Evolutionary conservation across 2,797 vertebrate species (phyloP), one percentile per base, ranked within the genome.

Genomic region (Enteromius anoplus): DNA sequence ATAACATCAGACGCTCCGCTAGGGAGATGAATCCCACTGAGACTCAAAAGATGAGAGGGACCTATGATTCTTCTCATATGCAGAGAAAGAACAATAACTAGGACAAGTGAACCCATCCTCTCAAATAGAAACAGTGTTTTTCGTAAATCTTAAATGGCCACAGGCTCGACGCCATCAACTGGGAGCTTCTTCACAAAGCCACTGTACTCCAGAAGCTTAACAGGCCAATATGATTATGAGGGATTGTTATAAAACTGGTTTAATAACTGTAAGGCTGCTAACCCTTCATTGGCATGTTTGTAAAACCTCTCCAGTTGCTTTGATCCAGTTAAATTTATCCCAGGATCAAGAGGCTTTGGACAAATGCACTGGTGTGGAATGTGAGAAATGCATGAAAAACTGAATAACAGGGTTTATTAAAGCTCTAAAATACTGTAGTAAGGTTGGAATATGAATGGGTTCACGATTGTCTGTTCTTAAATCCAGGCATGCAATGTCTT

Each of bases 121-220:
- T 40, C 42, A 9, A 62, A 19, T 21, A 37, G 3, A 49, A 49
- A 73, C 21, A 21, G 60, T 4, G 17, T 9, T 26, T 75, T 40
- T 17, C 29, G 19, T n/a, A 42, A 82, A 42, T 51, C 80, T 45
- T 42, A 32, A 34, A 71, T 86, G 64, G 64, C 85, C 83, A 51
- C 69, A 85, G 83, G 84, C 92, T 91, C 14, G 2, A 77, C 79
- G 84, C 78, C 89, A 92, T n/a, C 70, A 76, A 85, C 60, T 85
- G 91, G 91, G 85, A 86, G 85, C 87, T 82, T 90, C 87, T 84
- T 88, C 92, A 90, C 89, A 90, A 86, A 91, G 86, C 88, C 84
- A 78, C 29, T 4, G 75, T 87, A 87, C 88, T 82, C 89, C 72
- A 58, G 80, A 84, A 87, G 85, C 88, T 88, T 66, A 87, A 90